Percentiles rank a stretch among this genome's conserved stretches.
phyloP scores from a whole-genome alignment of 2,888 invertebrate species.

The Rhodophaea formosa region DNA sequence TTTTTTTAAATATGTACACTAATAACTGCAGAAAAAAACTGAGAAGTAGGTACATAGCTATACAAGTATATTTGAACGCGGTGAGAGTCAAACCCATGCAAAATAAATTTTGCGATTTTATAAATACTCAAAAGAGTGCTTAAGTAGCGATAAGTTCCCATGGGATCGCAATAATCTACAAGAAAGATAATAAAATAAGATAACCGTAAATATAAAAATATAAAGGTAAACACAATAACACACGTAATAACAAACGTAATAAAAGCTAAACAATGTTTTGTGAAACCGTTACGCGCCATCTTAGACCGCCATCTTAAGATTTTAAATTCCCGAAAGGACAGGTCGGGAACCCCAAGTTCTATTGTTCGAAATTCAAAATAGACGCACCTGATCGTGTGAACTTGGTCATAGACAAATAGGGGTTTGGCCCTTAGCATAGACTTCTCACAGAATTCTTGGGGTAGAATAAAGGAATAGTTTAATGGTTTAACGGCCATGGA shows the following conservation, averaged over 20 bases:
- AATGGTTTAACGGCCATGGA: constrained; percentile 53
- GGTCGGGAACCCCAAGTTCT: constrained; percentile 44
- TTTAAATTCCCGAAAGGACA: constrained; percentile 38
- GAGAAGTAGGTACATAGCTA: too few relatives aligned
- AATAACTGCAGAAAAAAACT: too few relatives aligned
- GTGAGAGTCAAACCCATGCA: too few relatives aligned
- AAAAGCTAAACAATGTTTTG: constrained; percentile 44
- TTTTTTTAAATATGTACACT: too few relatives aligned
- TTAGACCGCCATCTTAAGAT: constrained; percentile 45
- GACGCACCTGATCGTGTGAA: constrained; percentile 68
- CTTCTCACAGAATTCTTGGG: constrained; percentile 33
- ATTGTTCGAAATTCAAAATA: constrained; percentile 46
- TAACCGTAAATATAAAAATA: background rate
- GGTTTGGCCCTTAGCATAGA: constrained; percentile 23
- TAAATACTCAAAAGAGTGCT: background rate
- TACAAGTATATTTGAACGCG: too few relatives aligned
- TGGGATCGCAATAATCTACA: background rate
- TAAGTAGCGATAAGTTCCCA: background rate
- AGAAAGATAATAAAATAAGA: constrained; percentile 2
- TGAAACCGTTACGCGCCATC: constrained; percentile 50
- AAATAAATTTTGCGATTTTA: too few relatives aligned
- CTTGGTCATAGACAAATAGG: constrained; percentile 36
- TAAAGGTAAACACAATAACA: constrained; percentile 27
- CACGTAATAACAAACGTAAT: constrained; percentile 34
- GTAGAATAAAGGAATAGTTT: constrained; percentile 43